Percentiles rank a stretch among this genome's conserved stretches.
phyloP scores from a whole-genome alignment of 1,140 invertebrate species.

The Drepana arcuata region DNA sequence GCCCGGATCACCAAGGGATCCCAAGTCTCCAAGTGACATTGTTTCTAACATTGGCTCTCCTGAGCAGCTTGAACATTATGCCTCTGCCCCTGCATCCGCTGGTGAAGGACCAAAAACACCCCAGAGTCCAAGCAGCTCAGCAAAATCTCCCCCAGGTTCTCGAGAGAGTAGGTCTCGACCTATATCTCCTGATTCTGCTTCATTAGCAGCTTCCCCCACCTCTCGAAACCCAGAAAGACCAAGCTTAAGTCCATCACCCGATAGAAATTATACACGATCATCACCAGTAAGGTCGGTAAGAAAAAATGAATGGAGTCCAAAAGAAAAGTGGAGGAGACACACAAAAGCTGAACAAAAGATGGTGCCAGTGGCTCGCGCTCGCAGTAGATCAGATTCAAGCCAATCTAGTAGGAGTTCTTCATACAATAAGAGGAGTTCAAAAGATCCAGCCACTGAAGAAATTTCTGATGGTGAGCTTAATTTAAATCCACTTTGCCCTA shows the following conservation, averaged over 20 bases:
- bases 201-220: constrained; percentile 25
- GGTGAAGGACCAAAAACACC: constrained; percentile 43
- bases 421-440: constrained; percentile 50
- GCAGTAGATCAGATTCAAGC: constrained; percentile 59
- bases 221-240: constrained; percentile 18
- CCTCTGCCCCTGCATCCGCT: constrained; percentile 19
- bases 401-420: constrained; percentile 62
- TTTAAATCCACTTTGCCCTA: too few species aligned
- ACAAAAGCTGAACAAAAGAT: constrained; percentile 64
- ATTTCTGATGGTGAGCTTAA: constrained; percentile 64
- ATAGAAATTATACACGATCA: too few species aligned
- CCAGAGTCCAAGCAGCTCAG: constrained; percentile 36
- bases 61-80: constrained; percentile 29
- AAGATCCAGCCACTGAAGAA: constrained; percentile 66
- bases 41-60: constrained; percentile 47
- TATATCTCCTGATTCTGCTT: constrained; percentile 38
- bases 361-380: constrained; percentile 28
- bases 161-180: constrained; percentile 37
- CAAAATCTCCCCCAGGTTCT: constrained; percentile 35
- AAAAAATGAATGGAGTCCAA: constrained; percentile 56
- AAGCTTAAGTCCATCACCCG: constrained; percentile 1
- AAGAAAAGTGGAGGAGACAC: constrained; percentile 55
- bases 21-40: constrained; percentile 48
- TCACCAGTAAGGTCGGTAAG: constrained; percentile 33
- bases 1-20: constrained; percentile 45